phyloP scores from a whole-genome alignment of 2,797 vertebrate genomes.

The Diplodus sargus region DNA sequence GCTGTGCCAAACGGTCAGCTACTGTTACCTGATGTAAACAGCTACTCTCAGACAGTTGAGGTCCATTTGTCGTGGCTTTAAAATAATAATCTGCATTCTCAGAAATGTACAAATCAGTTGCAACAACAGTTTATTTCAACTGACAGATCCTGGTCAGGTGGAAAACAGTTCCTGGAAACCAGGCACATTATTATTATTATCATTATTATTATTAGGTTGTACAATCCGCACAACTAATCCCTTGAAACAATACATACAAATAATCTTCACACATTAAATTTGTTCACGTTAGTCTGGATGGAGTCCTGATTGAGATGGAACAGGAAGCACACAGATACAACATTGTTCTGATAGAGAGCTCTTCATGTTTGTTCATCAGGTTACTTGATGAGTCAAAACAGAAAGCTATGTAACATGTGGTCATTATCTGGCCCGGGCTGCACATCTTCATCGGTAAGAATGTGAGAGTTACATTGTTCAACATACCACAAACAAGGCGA shows the following conservation, averaged over 20 bases:
- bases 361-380: background rate
- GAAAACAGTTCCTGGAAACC: conserved; percentile 18
- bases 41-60: no score
- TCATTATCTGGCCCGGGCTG: background rate
- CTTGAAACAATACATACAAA: conserved; percentile 31
- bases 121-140: conserved; percentile 56
- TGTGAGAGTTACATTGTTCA: conserved; percentile 44
- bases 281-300: conserved; percentile 13
- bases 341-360: background rate
- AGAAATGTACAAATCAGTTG: conserved; percentile 2
- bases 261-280: conserved; percentile 16
- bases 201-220: background rate
- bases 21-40: no score
- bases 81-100: background rate
- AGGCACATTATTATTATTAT: background rate
- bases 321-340: conserved; percentile 8
- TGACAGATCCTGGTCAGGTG: conserved; percentile 16
- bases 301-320: conserved; percentile 18
- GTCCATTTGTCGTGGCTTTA: no score
- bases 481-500: conserved; percentile 17
- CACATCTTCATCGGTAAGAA: conserved; percentile 29
- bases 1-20: no score
- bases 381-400: conserved; percentile 20
- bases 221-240: conserved; percentile 28
- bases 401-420: background rate